Evolutionary conservation across 2,888 invertebrate species (phyloP).

Genomic region (Callinectes sapidus): DNA sequence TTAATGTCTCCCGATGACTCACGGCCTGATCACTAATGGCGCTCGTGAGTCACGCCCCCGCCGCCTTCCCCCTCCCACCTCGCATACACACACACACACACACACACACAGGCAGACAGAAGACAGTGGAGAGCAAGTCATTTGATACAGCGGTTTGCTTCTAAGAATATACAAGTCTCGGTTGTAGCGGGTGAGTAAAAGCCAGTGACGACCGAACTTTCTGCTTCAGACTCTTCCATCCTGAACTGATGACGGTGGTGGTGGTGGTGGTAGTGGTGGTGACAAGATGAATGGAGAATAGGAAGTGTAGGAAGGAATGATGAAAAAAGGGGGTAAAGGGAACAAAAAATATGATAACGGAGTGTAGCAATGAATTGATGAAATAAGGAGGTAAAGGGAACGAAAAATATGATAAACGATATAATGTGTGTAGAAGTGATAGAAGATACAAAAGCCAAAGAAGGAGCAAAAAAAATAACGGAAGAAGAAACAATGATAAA

Average conservation of each 20-base stretch:
- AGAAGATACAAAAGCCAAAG: not conserved
- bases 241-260: not conserved
- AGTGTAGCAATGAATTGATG: not conserved
- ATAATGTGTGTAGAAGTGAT: not conserved
- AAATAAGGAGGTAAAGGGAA: not conserved
- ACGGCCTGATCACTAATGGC: not conserved
- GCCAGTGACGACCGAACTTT: not conserved
- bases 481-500: too few species aligned
- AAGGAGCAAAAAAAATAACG: too few species aligned
- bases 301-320: not conserved
- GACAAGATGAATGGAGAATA: not conserved
- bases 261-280: not conserved
- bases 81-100: slow-evolving; percentile 26
- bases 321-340: not conserved
- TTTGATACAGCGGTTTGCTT: not conserved
- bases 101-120: slow-evolving; percentile 18
- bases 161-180: not conserved
- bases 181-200: not conserved
- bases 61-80: not conserved
- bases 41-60: not conserved
- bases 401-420: too few species aligned
- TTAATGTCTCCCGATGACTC: not conserved
- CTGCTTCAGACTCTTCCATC: not conserved
- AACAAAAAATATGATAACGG: not conserved
- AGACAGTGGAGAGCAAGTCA: not conserved